Percentiles rank a stretch among this genome's conserved stretches.
phyloP scores from a whole-genome alignment of 2,797 vertebrate genomes.

The Periparus ater region DNA sequence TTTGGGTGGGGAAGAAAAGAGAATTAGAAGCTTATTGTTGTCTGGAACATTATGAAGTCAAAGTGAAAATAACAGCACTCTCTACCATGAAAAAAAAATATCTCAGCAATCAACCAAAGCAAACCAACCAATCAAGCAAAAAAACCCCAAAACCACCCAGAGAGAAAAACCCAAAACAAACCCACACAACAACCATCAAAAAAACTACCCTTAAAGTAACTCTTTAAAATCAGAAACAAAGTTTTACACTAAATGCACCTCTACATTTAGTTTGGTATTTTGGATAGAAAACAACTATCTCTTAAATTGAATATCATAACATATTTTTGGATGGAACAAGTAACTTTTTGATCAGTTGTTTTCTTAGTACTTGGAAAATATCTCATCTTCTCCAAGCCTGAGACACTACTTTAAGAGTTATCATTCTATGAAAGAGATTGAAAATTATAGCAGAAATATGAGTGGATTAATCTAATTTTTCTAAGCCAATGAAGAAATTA shows the following conservation, averaged over 20 bases:
- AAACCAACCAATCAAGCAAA: neutral
- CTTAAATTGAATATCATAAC: neutral
- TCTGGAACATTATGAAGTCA: neutral
- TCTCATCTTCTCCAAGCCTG: neutral
- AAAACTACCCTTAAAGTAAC: neutral
- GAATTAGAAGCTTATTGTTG: neutral
- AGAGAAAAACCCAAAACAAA: neutral
- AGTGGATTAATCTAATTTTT: neutral
- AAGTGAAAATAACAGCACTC: neutral
- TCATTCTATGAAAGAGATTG: neutral
- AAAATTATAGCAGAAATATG: neutral
- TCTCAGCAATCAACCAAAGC: neutral
- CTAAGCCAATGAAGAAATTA: neutral
- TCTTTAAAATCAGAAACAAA: neutral
- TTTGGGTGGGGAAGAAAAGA: neutral
- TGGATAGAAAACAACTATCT: neutral
- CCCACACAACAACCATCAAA: rapidly evolving
- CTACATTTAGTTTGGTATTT: neutral
- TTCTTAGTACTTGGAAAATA: neutral
- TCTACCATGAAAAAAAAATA: neutral
- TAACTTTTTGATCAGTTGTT: neutral
- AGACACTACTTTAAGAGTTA: neutral
- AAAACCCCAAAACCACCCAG: neutral
- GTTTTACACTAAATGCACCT: neutral
- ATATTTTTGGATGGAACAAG: neutral